phyloP scores from a whole-genome alignment of 1,140 invertebrate species.

The Bombus superbus region DNA sequence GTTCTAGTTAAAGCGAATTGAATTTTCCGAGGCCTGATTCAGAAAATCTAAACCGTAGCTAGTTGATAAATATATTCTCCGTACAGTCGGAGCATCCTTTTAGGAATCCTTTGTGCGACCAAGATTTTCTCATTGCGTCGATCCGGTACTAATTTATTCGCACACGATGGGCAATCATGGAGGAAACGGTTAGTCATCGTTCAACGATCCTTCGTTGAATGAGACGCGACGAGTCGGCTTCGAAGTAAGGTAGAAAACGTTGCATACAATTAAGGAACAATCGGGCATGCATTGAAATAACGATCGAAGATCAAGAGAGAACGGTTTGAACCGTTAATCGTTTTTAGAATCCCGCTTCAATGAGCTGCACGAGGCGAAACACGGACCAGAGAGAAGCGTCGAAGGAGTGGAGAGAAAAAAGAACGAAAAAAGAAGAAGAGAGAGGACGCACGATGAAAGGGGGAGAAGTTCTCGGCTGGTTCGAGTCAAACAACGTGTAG shows the following conservation, averaged over 20 bases:
- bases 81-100: not conserved
- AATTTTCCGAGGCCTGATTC: constrained; percentile 23
- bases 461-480: constrained; percentile 11
- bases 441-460: not conserved
- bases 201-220: not conserved
- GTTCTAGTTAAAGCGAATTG: constrained; percentile 31
- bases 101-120: not conserved
- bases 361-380: constrained; percentile 17
- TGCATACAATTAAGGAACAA: constrained; percentile 32
- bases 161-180: not conserved
- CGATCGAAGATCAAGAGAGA: constrained; percentile 24
- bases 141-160: constrained; percentile 8
- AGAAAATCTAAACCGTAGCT: not conserved
- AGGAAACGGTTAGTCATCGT: constrained; percentile 29
- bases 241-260: constrained; percentile 26
- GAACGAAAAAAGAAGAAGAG: not conserved
- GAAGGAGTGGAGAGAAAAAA: not conserved
- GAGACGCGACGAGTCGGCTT: constrained; percentile 9
- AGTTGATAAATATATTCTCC: not conserved
- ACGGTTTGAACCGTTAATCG: constrained; percentile 41
- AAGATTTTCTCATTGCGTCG: not conserved
- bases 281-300: constrained; percentile 13
- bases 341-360: constrained; percentile 44
- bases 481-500: constrained; percentile 57
- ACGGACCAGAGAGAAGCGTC: not conserved